These are phyloP conservation scores for Lipophrys pholis DNA, from an alignment of 2,113 vertebrate species.

Conservation along the genomic window DNA sequence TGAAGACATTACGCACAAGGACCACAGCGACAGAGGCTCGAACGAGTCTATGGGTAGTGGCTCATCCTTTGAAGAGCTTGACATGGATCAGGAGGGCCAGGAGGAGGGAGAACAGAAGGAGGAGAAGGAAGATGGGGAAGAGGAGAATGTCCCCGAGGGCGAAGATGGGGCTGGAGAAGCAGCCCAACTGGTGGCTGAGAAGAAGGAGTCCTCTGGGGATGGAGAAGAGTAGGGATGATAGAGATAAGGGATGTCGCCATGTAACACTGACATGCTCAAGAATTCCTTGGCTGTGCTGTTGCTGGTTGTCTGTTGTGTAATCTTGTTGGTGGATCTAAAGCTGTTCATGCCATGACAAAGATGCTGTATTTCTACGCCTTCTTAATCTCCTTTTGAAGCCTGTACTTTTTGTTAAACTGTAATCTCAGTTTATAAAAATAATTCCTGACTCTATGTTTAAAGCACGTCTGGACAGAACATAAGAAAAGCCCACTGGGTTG, in stretches of 20 bases:
- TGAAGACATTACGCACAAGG: slow-evolving; percentile 70
- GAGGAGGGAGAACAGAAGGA: slow-evolving; percentile 40
- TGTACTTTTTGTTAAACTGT: slow-evolving; percentile 42
- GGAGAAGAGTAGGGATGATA: slow-evolving; percentile 63
- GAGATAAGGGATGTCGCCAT: slow-evolving; percentile 45
- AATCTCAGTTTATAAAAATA: slow-evolving; percentile 33
- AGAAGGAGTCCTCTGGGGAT: slow-evolving; percentile 44
- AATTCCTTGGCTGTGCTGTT: slow-evolving; percentile 49
- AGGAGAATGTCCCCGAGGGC: slow-evolving; percentile 21
- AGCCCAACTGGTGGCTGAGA: slow-evolving; percentile 53
- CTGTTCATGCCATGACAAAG: slow-evolving; percentile 54
- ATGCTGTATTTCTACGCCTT: slow-evolving; percentile 53
- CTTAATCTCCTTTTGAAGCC: slow-evolving; percentile 50
- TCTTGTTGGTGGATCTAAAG: slow-evolving; percentile 67
- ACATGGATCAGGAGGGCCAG: slow-evolving; percentile 85
- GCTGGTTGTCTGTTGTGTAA: slow-evolving; percentile 66
- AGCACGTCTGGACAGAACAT: slow-evolving; percentile 12
- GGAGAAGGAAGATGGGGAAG: slow-evolving; percentile 34
- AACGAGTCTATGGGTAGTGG: slow-evolving; percentile 91
- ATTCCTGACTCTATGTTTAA: slow-evolving; percentile 15
- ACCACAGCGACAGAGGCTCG: slow-evolving; percentile 84
- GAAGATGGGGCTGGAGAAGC: slow-evolving; percentile 41
- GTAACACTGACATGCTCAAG: slow-evolving; percentile 39
- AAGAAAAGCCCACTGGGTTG: background rate
- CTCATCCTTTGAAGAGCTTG: slow-evolving; percentile 97